Evolutionary conservation across 37 sponge, comb jelly and placozoan genomes (phyloP).

Genomic region (Ephydatia muelleri): DNA sequence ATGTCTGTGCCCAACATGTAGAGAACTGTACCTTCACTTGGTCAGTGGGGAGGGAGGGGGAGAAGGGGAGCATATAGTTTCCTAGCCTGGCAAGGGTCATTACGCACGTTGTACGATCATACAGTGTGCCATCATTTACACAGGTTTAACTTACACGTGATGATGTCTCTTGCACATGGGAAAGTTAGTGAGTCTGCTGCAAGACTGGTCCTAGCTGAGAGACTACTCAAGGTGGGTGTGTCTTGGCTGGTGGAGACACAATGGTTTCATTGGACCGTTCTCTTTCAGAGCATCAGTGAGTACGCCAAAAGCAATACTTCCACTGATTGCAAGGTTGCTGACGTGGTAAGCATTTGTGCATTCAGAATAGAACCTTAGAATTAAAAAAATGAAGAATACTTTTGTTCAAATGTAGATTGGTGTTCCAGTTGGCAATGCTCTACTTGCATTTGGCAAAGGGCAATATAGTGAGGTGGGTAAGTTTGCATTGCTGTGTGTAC

Average conservation of each 20-base stretch:
- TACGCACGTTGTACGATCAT: too few relatives aligned
- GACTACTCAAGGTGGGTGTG: conserved; percentile 46
- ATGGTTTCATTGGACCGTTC: not conserved
- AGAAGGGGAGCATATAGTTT: too few relatives aligned
- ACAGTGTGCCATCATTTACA: not conserved
- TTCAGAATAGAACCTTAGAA: too few relatives aligned
- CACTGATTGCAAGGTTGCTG: conserved; percentile 20
- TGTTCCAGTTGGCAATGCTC: too few relatives aligned
- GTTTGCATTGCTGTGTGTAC: too few relatives aligned
- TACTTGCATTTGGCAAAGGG: too few relatives aligned
- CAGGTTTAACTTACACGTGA: conserved; percentile 57
- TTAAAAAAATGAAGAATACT: too few relatives aligned
- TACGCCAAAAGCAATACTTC: conserved; percentile 6
- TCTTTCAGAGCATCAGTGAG: conserved; percentile 11
- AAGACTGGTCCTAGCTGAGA: conserved; percentile 50
- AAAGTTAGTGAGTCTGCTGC: conserved; percentile 54
- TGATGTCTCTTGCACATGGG: conserved; percentile 57
- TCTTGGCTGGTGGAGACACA: not conserved
- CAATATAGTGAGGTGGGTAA: too few relatives aligned
- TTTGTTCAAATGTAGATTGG: too few relatives aligned
- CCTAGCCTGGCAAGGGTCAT: too few relatives aligned
- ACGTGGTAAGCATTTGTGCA: conserved; percentile 1
- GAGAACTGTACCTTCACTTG: conserved; percentile 31
- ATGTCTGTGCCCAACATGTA: conserved; percentile 10
- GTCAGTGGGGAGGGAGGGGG: conserved; percentile 1